Evolutionary conservation across 2,113 vertebrate genomes (phyloP).

Genomic region (Nibea albiflora): DNA sequence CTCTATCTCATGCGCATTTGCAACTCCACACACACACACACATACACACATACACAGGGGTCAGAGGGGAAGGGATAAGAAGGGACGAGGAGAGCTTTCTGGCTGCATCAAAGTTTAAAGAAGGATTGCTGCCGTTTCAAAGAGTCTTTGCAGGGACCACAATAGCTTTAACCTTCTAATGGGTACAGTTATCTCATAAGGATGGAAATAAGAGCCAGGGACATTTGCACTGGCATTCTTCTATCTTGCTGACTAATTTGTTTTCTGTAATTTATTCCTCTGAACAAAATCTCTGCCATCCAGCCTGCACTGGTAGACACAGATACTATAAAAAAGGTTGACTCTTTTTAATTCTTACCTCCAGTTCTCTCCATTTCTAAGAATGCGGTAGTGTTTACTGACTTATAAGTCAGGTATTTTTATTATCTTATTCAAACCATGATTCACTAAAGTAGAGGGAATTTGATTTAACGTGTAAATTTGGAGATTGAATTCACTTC

Average conservation of each 20-base stretch:
- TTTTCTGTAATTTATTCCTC: conserved; percentile 72
- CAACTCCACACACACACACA: conserved; percentile 42
- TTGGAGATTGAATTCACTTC: conserved; percentile 31
- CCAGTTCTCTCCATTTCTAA: conserved; percentile 25
- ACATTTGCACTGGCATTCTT: conserved; percentile 67
- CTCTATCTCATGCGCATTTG: conserved; percentile 58
- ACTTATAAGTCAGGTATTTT: conserved; percentile 28
- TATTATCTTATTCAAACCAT: conserved; percentile 9
- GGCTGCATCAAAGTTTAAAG: conserved; percentile 74
- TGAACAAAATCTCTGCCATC: conserved; percentile 41
- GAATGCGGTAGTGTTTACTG: conserved; percentile 23
- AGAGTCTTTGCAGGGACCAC: conserved; percentile 64
- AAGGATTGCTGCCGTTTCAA: conserved; percentile 63
- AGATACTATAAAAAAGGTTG: conserved; percentile 38
- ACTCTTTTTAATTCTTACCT: conserved; percentile 20
- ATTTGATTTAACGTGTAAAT: conserved; percentile 32
- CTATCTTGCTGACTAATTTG: conserved; percentile 73
- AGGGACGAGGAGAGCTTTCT: conserved; percentile 68
- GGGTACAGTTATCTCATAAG: conserved; percentile 70
- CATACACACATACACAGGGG: conserved; percentile 41
- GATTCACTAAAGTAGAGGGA: conserved; percentile 20
- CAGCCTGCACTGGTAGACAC: conserved; percentile 27
- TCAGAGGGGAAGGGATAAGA: conserved; percentile 64
- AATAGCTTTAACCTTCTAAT: conserved; percentile 77
- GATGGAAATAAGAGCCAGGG: conserved; percentile 63